A percentile compares a stretch with the other conserved stretches of the same genome.
phyloP scores from a whole-genome alignment of 2,797 vertebrate genomes.

The Ceryle rudis region DNA sequence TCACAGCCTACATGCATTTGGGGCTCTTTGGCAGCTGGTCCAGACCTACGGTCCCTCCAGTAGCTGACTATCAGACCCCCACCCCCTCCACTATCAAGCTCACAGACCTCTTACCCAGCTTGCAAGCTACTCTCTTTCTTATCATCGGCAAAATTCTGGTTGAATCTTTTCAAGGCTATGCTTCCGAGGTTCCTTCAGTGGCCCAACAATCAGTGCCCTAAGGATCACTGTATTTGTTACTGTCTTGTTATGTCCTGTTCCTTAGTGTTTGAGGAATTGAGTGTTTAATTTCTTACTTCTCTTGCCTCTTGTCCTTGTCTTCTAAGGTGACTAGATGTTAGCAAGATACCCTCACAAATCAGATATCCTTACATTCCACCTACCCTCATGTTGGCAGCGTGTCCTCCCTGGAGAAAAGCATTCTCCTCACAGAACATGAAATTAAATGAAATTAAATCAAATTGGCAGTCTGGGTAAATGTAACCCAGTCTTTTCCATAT shows the following conservation, averaged over 20 bases:
- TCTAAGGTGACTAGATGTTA: neutral
- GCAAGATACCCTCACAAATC: neutral
- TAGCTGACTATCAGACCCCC: neutral
- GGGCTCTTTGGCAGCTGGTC: neutral
- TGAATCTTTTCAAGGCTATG: neutral
- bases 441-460: slow-evolving; percentile 33
- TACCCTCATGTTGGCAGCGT: neutral
- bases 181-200: neutral
- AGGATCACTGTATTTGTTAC: neutral
- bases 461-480: slow-evolving; percentile 35
- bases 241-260: neutral
- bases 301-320: neutral
- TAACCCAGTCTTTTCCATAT: neutral
- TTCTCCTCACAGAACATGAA: slow-evolving; percentile 31
- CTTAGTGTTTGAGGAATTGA: neutral
- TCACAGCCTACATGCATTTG: fast-evolving
- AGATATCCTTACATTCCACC: neutral
- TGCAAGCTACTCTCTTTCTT: neutral
- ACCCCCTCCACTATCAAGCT: neutral
- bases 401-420: neutral
- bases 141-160: neutral
- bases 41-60: neutral
- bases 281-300: neutral
- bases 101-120: neutral
- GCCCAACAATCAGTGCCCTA: neutral